phyloP scores from a whole-genome alignment of 2,797 vertebrate species.

The Clangula hyemalis region DNA sequence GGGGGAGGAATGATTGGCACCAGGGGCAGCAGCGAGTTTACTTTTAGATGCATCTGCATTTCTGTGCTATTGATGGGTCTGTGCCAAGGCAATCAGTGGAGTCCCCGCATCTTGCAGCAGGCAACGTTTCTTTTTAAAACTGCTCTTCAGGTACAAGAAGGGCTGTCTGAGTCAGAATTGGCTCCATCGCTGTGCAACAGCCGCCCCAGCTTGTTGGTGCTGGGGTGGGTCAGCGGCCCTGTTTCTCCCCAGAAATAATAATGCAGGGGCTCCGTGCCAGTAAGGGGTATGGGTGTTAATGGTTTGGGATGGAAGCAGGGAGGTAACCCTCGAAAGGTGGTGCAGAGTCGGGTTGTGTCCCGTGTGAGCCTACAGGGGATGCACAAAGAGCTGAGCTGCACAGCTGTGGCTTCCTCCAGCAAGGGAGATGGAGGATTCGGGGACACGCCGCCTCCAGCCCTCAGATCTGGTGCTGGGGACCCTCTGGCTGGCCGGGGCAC shows the following conservation, averaged over 20 bases:
- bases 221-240: not conserved
- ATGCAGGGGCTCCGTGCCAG: not conserved
- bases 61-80: not conserved
- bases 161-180: too few relatives aligned
- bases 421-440: not conserved
- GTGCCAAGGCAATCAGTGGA: not conserved
- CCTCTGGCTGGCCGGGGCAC: not conserved
- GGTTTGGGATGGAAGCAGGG: not conserved
- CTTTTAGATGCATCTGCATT: not conserved
- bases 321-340: not conserved
- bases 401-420: not conserved
- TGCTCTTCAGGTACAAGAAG: not conserved
- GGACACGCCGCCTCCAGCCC: not conserved
- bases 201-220: not conserved
- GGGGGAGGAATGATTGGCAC: not conserved
- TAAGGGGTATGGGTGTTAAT: rapidly evolving
- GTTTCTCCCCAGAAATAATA: not conserved
- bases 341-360: not conserved
- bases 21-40: not conserved
- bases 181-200: rapidly evolving
- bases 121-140: not conserved
- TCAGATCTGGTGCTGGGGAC: not conserved
- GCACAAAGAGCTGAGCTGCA: too few relatives aligned
- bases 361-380: rapidly evolving
- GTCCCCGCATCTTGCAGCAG: not conserved